Evolutionary conservation across 2,888 invertebrate species (phyloP).

Genomic region (Cetonia aurata): DNA sequence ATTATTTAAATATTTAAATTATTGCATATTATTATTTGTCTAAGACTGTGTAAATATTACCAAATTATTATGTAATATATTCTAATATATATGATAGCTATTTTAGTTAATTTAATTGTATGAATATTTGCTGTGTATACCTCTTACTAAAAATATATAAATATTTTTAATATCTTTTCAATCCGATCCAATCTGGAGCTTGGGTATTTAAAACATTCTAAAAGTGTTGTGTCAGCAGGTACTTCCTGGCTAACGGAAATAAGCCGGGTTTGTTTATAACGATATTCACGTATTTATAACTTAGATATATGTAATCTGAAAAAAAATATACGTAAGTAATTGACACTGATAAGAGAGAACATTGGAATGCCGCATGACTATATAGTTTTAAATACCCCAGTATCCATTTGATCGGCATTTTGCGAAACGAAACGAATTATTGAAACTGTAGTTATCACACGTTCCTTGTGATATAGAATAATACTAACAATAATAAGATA

Average conservation of each 20-base stretch:
- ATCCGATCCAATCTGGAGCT: background rate
- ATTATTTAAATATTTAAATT: constrained; percentile 44
- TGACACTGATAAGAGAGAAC: background rate
- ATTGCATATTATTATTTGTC: constrained; percentile 43
- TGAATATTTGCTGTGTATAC: constrained; percentile 36
- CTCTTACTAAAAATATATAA: constrained; percentile 26
- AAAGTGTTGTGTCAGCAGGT: background rate
- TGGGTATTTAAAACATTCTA: constrained; percentile 16
- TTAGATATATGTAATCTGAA: background rate
- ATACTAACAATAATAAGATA: constrained; percentile 25
- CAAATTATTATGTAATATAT: constrained; percentile 46
- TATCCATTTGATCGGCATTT: constrained; percentile 44
- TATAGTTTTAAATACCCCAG: constrained; percentile 16
- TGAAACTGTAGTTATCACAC: constrained; percentile 53
- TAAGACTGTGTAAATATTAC: constrained; percentile 49
- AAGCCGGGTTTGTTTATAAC: background rate
- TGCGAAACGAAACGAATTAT: constrained; percentile 56
- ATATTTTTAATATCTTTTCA: constrained; percentile 30
- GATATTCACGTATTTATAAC: no score
- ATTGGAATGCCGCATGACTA: background rate
- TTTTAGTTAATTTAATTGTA: constrained; percentile 38
- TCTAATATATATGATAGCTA: constrained; percentile 26
- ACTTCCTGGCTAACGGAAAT: background rate
- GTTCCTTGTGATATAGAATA: constrained; percentile 53
- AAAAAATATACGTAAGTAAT: constrained; percentile 9